phyloP scores from a whole-genome alignment of 1,140 invertebrate species.

The Bombyx mori region DNA sequence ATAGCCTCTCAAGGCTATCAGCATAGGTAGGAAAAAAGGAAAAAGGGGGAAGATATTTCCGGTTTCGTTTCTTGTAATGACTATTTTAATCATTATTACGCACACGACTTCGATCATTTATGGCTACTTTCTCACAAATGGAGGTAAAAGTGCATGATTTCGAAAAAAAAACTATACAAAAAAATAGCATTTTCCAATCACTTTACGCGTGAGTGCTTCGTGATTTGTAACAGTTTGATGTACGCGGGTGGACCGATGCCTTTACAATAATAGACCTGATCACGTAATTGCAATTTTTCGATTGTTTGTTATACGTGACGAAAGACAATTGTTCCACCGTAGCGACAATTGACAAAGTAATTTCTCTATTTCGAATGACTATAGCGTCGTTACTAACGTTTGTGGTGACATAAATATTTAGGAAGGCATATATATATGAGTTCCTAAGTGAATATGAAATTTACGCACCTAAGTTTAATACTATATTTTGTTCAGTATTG shows the following conservation, averaged over 20 bases:
- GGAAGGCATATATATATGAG: too few relatives aligned
- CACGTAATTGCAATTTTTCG: slow-evolving; percentile 16
- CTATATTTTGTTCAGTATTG: too few relatives aligned
- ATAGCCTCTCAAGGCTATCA: too few relatives aligned
- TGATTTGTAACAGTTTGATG: slow-evolving; percentile 40
- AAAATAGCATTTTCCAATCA: slow-evolving; percentile 37
- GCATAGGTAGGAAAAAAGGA: too few relatives aligned
- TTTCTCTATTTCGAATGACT: too few relatives aligned
- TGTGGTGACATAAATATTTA: too few relatives aligned
- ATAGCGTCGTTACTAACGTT: too few relatives aligned
- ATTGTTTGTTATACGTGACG: slow-evolving; percentile 15
- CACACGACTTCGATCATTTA: slow-evolving; percentile 9
- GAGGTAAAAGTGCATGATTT: slow-evolving; percentile 51
- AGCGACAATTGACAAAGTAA: slow-evolving; percentile 2
- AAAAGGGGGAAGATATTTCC: too few relatives aligned
- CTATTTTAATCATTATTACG: too few relatives aligned
- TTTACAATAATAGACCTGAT: slow-evolving; percentile 9
- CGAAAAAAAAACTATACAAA: slow-evolving; percentile 53
- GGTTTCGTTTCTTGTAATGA: too few relatives aligned
- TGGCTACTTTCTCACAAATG: slow-evolving; percentile 41
- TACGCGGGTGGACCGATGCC: slow-evolving; percentile 17
- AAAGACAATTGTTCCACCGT: slow-evolving; percentile 12
- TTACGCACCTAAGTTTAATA: too few relatives aligned
- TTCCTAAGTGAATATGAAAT: too few relatives aligned
- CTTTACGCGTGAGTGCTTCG: slow-evolving; percentile 59